Percentiles rank a stretch among this genome's conserved stretches.
phyloP scores from a whole-genome alignment of 2,113 vertebrate species.

The rabbit (Oryctolagus cuniculus) region mOryCun1.1 NC_091453.1:125856001-125856500 shows the following conservation, averaged over 20 bases:
- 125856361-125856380: neutral
- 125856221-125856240: neutral
- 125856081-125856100: neutral
- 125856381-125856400: neutral
- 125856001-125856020: neutral
- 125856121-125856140: neutral
- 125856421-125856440: neutral
- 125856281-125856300: neutral
- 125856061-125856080: neutral
- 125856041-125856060: neutral
- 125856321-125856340: neutral
- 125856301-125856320: neutral
- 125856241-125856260: neutral
- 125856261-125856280: neutral
- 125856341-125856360: neutral
- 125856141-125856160: neutral
- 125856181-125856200: neutral
- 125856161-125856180: neutral
- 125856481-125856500: neutral
- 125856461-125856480: neutral
- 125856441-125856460: neutral
- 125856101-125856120: neutral
- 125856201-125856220: neutral
- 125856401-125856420: neutral
- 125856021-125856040: neutral